A percentile compares a stretch with the other conserved stretches of the same genome.
Conservation (phyloP, 2,888 invertebrate species). For the Netelia virgata region DNA sequence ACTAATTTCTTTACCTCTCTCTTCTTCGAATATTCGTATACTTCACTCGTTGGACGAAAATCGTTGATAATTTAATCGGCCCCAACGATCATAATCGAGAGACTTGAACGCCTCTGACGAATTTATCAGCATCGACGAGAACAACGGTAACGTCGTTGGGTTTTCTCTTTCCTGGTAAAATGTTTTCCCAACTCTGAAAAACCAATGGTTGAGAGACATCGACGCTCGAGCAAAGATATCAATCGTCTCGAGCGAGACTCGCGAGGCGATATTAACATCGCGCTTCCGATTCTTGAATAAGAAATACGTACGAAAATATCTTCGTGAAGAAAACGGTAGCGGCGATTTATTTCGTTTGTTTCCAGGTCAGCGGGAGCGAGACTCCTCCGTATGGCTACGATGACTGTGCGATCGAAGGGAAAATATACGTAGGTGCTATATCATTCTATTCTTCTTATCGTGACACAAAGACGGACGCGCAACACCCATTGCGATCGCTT, state of each 20-base stretch:
- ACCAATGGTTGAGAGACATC: constrained; percentile 72
- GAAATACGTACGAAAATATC: not conserved
- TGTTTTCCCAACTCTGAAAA: constrained; percentile 27
- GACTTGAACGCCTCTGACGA: constrained; percentile 31
- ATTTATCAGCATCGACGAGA: constrained; percentile 18
- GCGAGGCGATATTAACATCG: constrained; percentile 1
- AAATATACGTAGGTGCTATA: constrained; percentile 48
- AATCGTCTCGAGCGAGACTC: constrained; percentile 4
- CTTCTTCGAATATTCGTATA: not conserved
- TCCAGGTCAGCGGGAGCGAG: not conserved
- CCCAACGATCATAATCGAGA: not conserved
- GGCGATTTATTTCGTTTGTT: not conserved
- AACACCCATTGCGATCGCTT: not conserved
- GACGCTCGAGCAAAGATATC: constrained; percentile 68
- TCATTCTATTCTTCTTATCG: constrained; percentile 66
- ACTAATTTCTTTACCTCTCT: constrained; percentile 20
- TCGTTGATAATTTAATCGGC: constrained; percentile 31
- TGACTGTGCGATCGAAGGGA: constrained; percentile 50
- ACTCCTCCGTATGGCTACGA: not conserved
- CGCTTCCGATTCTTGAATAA: constrained; percentile 7
- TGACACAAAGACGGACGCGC: constrained; percentile 43
- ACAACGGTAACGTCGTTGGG: not conserved
- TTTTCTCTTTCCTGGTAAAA: not conserved
- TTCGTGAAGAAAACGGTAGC: not conserved
- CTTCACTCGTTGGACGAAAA: constrained; percentile 7